Percentiles rank a stretch among this genome's conserved stretches.
Conservation (phyloP, 1,140 invertebrate genomes). For the Chionoecetes opilio region DNA sequence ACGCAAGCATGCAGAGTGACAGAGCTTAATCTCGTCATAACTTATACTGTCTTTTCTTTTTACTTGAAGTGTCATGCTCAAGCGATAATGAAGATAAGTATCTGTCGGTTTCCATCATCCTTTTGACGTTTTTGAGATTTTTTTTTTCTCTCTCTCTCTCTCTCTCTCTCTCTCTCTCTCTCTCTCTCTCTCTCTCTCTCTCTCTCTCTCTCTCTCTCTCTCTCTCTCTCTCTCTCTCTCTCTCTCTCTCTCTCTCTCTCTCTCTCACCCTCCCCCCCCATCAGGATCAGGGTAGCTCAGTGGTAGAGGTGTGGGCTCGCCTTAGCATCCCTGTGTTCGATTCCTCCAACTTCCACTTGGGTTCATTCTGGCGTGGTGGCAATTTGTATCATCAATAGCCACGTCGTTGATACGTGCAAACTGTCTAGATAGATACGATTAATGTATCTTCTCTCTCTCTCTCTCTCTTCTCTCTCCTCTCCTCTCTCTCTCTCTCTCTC, state of each 20-base stretch:
- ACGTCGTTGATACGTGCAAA: too few species aligned
- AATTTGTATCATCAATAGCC: too few species aligned
- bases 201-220: conserved; percentile 12
- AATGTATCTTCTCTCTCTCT: conserved; percentile 9
- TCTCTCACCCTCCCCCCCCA: too few species aligned
- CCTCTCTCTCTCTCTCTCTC: background rate
- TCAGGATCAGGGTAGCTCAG: too few species aligned
- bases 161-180: conserved; percentile 18
- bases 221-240: conserved; percentile 23
- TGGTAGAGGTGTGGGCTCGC: too few species aligned
- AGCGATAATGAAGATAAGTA: conserved; percentile 20
- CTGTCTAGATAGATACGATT: too few species aligned
- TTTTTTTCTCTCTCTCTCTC: background rate
- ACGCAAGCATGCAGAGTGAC: background rate
- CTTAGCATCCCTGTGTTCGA: too few species aligned
- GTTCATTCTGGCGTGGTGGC: too few species aligned
- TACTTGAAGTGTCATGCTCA: background rate
- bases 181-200: background rate
- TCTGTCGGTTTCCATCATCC: conserved; percentile 3
- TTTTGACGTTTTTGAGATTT: too few species aligned
- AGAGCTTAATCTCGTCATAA: background rate
- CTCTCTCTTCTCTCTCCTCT: background rate
- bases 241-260: too few species aligned
- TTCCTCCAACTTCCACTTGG: too few species aligned
- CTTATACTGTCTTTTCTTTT: background rate